Percentiles rank a stretch among this genome's conserved stretches.
These are phyloP conservation scores for Notolabrus celidotus DNA, from an alignment of 2,797 vertebrate genomes.

Conservation along the genomic window DNA sequence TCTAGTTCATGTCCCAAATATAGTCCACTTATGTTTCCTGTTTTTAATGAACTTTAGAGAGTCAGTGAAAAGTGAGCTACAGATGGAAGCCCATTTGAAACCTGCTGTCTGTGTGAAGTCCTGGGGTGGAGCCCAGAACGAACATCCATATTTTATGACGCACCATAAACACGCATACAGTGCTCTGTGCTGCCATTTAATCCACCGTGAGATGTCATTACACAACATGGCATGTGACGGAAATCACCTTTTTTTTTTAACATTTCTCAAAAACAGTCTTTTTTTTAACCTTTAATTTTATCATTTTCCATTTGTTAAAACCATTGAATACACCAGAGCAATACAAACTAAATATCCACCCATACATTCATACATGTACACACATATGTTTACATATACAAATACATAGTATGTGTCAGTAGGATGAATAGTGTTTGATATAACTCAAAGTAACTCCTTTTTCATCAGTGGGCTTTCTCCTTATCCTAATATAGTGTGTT, in stretches of 20 bases:
- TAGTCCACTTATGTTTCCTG: slow-evolving; percentile 43
- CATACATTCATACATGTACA: too few relatives aligned
- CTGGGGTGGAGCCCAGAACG: slow-evolving; percentile 82
- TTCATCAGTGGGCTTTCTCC: too few relatives aligned
- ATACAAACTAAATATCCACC: too few relatives aligned
- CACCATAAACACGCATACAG: slow-evolving; percentile 76
- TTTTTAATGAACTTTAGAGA: slow-evolving; percentile 79
- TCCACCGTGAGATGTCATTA: slow-evolving; percentile 44
- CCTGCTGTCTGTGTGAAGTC: slow-evolving; percentile 85
- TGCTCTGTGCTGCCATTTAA: slow-evolving; percentile 57
- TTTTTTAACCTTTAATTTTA: background rate
- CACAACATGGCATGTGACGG: slow-evolving; percentile 15
- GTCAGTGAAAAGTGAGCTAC: slow-evolving; percentile 70
- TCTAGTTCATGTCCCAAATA: slow-evolving; percentile 12
- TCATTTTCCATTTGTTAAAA: too few relatives aligned
- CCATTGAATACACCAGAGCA: too few relatives aligned
- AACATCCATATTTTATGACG: slow-evolving; percentile 73
- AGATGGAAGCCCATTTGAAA: slow-evolving; percentile 86
- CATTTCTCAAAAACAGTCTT: background rate
- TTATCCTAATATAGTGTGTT: too few relatives aligned
- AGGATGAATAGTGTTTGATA: too few relatives aligned
- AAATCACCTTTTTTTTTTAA: background rate
- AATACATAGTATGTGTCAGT: too few relatives aligned
- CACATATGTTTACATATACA: too few relatives aligned
- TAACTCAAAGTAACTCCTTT: too few relatives aligned